Conservation (phyloP, 2,888 invertebrate species). For the Nomada ruficornis region DNA sequence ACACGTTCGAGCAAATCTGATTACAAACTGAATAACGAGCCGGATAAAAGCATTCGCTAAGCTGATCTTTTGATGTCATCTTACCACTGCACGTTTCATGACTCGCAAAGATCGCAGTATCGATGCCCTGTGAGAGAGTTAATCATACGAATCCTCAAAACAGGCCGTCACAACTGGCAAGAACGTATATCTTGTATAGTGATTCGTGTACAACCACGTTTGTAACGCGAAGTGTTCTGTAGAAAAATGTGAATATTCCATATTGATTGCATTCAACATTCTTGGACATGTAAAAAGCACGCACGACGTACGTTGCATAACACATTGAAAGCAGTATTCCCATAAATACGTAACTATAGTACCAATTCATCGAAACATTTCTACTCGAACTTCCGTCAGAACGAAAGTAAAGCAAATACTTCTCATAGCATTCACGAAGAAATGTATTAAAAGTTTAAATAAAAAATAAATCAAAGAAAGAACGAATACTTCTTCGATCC, state of each 20-base stretch:
- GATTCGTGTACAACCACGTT: conserved; percentile 7
- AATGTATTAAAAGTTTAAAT: no score
- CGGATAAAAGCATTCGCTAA: conserved; percentile 16
- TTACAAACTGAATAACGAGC: conserved; percentile 31
- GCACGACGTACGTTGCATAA: no score
- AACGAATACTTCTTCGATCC: no score
- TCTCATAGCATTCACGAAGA: no score
- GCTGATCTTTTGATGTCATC: conserved; percentile 44
- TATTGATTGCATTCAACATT: not conserved
- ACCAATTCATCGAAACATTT: no score
- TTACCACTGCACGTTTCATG: conserved; percentile 29
- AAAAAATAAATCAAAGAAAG: no score
- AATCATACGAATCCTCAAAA: conserved; percentile 33
- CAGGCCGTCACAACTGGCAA: conserved; percentile 43
- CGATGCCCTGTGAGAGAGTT: conserved; percentile 33
- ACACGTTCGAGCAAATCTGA: conserved; percentile 35
- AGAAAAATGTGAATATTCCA: not conserved
- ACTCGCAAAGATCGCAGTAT: conserved; percentile 42
- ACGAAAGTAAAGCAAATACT: no score
- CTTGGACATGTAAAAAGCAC: not conserved
- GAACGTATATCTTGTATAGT: conserved; percentile 17
- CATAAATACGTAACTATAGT: not conserved
- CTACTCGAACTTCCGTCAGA: no score
- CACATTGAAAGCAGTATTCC: not conserved
- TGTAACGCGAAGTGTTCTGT: not conserved